Evolutionary conservation across 2,113 vertebrate genomes (phyloP).

Genomic region (Alouatta palliata): DNA sequence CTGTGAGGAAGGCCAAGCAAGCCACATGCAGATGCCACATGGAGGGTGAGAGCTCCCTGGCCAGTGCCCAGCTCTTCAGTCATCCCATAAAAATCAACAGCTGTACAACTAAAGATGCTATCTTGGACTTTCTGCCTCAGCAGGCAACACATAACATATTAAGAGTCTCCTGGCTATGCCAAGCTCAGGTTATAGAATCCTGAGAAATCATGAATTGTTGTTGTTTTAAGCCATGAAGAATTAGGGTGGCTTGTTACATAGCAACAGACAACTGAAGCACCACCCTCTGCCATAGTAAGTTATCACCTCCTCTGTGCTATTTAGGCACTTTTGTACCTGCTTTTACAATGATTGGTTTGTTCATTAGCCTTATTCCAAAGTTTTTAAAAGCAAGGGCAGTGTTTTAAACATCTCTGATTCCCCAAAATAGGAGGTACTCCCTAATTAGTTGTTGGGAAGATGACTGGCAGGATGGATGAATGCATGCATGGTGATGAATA

Average conservation of each 20-base stretch:
- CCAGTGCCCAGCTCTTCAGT: background rate
- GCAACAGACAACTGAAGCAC: background rate
- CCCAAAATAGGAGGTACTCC: background rate
- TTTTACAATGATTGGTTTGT: constrained; percentile 1
- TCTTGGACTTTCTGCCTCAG: background rate
- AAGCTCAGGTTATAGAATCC: background rate
- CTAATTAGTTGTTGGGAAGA: background rate
- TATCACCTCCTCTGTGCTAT: background rate
- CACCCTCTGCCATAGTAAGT: background rate
- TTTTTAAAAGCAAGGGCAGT: background rate
- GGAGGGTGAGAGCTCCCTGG: background rate
- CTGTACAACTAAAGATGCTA: background rate
- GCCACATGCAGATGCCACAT: background rate
- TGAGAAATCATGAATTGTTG: background rate
- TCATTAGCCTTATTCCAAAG: background rate
- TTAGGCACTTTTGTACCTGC: background rate
- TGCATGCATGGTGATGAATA: background rate
- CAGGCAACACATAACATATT: background rate
- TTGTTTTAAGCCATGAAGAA: background rate
- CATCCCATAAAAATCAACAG: background rate
- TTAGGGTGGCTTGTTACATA: background rate
- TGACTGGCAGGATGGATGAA: background rate
- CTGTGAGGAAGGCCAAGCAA: background rate
- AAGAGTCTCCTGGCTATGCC: background rate
- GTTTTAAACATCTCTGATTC: constrained; percentile 9